A percentile compares a stretch with the other conserved stretches of the same genome.
These are phyloP conservation scores for silkworm (Bombyx mori) DNA, from an alignment of 1,140 invertebrate genomes.

Conservation along the genomic window ASM3026992v2 NC_085110.1:3851001-3851500, in stretches of 20 bases:
- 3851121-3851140: conserved; percentile 33
- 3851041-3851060: conserved; percentile 29
- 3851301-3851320: conserved; percentile 52
- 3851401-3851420: too few species aligned
- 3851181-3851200: conserved; percentile 62
- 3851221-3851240: conserved; percentile 37
- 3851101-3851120: conserved; percentile 45
- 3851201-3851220: conserved; percentile 24
- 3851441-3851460: too few species aligned
- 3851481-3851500: not conserved
- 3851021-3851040: conserved; percentile 52
- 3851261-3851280: conserved; percentile 44
- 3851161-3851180: conserved; percentile 39
- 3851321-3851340: conserved; percentile 66
- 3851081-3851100: conserved; percentile 51
- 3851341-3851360: conserved; percentile 38
- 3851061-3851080: conserved; percentile 66
- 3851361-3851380: conserved; percentile 13
- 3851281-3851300: conserved; percentile 36
- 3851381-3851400: conserved; percentile 3
- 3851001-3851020: conserved; percentile 4
- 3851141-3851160: conserved; percentile 63
- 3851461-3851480: too few species aligned
- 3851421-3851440: too few species aligned
- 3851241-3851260: conserved; percentile 54